phyloP scores from a whole-genome alignment of 2,113 vertebrate species.

The Peromyscus leucopus region DNA sequence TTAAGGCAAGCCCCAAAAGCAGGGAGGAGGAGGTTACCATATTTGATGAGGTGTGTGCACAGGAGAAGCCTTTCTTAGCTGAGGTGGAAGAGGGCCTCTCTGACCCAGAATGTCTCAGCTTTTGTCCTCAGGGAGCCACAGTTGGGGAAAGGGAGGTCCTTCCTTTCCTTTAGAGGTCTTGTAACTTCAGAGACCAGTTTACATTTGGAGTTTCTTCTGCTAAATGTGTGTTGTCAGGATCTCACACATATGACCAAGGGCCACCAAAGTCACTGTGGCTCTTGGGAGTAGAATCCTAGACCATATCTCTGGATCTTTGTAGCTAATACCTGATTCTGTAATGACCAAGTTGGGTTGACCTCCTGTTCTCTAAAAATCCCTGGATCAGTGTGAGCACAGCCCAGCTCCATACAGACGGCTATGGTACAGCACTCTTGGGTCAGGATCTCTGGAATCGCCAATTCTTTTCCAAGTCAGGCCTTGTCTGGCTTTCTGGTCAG shows the following conservation, averaged over 20 bases:
- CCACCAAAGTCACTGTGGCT: neutral
- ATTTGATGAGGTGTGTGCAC: accelerated
- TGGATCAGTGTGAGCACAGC: neutral
- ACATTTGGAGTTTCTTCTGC: neutral
- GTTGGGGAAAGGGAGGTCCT: neutral
- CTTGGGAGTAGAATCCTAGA: neutral
- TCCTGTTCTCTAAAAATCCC: neutral
- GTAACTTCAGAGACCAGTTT: neutral
- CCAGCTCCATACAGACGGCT: neutral
- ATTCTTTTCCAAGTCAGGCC: neutral
- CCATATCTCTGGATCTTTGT: neutral
- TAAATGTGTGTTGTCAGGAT: neutral
- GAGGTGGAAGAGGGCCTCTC: neutral
- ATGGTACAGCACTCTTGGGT: neutral
- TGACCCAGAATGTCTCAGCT: neutral
- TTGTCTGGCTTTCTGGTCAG: neutral
- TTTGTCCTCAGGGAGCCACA: neutral
- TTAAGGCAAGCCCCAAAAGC: neutral
- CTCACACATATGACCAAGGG: neutral
- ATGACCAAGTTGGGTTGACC: neutral
- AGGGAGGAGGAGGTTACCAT: neutral
- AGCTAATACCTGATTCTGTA: neutral
- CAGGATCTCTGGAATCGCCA: neutral
- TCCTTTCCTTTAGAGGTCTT: neutral
- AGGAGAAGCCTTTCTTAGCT: neutral